These are phyloP conservation scores for Leucoraja ocellata DNA, from an alignment of 2,797 vertebrate genomes.

Conservation along the genomic window DNA sequence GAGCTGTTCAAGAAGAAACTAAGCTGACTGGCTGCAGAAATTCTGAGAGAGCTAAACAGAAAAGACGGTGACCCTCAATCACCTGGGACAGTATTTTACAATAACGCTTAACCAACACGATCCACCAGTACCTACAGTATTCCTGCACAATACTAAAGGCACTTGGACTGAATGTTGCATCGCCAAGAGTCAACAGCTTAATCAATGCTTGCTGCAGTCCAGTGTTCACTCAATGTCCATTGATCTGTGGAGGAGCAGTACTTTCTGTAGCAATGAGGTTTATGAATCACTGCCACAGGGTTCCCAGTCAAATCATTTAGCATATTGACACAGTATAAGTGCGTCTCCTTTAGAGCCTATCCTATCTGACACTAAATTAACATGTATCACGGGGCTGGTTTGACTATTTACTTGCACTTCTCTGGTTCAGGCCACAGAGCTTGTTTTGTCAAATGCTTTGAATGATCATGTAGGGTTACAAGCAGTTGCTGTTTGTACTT, in stretches of 20 bases:
- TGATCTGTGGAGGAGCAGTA: neutral
- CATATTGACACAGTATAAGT: neutral
- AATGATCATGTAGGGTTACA: neutral
- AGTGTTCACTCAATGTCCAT: neutral
- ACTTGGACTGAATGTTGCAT: neutral
- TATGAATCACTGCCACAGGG: neutral
- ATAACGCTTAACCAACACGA: neutral
- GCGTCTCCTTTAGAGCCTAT: neutral
- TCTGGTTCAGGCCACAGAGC: too few species aligned
- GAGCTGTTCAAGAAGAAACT: neutral
- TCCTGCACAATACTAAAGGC: neutral
- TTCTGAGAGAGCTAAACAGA: neutral
- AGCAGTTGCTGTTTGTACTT: neutral
- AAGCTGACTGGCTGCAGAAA: neutral
- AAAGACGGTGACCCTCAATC: neutral
- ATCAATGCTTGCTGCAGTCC: neutral
- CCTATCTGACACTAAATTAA: neutral
- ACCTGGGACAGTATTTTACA: neutral
- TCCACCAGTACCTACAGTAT: neutral
- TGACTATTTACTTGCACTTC: neutral
- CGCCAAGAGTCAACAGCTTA: neutral
- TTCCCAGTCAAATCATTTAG: neutral
- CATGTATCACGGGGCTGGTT: neutral
- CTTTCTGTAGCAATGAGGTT: neutral
- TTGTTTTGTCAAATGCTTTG: neutral